Percentiles rank a stretch among this genome's conserved stretches.
Conservation (phyloP, 2,888 invertebrate species). For the Macrophya alboannulata region DNA sequence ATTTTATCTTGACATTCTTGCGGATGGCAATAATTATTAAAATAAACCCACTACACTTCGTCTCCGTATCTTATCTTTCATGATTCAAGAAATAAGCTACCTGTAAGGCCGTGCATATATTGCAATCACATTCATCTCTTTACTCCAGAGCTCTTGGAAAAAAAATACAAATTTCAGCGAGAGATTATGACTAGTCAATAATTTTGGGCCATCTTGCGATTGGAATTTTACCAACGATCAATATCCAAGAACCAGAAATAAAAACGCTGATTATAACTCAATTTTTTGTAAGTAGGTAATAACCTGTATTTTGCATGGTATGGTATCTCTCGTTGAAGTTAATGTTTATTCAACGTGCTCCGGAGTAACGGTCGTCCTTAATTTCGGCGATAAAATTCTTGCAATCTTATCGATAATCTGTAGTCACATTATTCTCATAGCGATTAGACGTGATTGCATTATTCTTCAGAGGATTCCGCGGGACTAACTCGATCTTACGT, state of each 20-base stretch:
- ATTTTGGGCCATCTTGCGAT: not conserved
- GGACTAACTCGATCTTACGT: conserved; percentile 13
- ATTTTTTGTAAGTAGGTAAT: not conserved
- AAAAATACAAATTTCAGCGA: not conserved
- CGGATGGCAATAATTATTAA: not conserved
- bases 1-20: not conserved
- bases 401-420: conserved; percentile 7
- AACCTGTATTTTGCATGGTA: not conserved
- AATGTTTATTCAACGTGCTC: not conserved
- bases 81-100: not conserved
- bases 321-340: not conserved
- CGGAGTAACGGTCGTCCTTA: not conserved
- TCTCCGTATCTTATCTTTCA: not conserved
- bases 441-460: not conserved
- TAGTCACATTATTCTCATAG: conserved; percentile 1
- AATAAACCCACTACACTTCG: not conserved
- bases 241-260: no score
- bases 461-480: not conserved
- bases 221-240: not conserved
- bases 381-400: not conserved
- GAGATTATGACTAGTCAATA: not conserved
- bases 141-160: not conserved
- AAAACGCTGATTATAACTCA: not conserved
- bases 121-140: not conserved
- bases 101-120: not conserved